These are phyloP conservation scores for Heliconius ismenius DNA, from an alignment of 2,888 invertebrate genomes.

Conservation along the genomic window DNA sequence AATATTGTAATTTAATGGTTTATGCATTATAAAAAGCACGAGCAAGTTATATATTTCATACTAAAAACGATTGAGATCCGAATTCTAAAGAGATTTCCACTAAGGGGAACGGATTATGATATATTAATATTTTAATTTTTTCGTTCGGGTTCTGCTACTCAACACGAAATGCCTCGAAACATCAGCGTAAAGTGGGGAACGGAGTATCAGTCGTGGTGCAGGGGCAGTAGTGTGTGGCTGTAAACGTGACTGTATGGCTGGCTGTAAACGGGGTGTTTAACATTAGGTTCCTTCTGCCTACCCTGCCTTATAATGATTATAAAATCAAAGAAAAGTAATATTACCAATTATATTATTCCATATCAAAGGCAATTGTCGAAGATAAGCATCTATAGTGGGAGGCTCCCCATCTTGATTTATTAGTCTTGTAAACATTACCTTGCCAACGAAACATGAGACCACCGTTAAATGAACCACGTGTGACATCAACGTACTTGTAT, in stretches of 20 bases:
- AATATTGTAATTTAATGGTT: neutral
- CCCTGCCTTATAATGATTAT: neutral
- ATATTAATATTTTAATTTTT: no score
- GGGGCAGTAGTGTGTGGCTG: no score
- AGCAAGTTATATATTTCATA: neutral
- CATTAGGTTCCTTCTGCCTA: no score
- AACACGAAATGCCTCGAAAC: no score
- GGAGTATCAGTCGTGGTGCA: no score
- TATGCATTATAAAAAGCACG: neutral
- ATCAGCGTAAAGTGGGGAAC: no score
- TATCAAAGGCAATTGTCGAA: slow-evolving; percentile 30
- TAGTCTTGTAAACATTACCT: slow-evolving; percentile 31
- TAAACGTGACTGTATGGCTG: no score
- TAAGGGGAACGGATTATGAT: no score
- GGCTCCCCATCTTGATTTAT: slow-evolving; percentile 32
- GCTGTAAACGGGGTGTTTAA: no score
- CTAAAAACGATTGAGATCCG: no score
- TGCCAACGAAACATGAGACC: slow-evolving; percentile 41
- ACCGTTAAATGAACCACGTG: slow-evolving; percentile 31
- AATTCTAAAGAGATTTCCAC: no score
- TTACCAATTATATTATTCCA: slow-evolving; percentile 1
- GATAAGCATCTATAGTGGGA: slow-evolving; percentile 29
- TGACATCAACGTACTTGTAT: slow-evolving; percentile 26
- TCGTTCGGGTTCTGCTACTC: no score
- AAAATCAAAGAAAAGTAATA: neutral